Base-by-base conservation (phyloP, 2,888 invertebrate species). In the Lampropteryx suffumata region DNA sequence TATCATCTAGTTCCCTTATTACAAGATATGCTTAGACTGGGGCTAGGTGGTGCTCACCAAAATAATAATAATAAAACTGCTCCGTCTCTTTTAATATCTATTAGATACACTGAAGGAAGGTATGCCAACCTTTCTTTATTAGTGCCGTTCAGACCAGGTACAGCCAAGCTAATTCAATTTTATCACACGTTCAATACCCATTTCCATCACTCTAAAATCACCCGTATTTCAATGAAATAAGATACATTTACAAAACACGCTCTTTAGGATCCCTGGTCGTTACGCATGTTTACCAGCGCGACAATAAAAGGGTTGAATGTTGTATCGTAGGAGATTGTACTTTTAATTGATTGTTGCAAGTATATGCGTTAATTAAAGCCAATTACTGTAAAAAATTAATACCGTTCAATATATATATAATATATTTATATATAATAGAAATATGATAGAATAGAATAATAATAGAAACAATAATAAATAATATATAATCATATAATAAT, bases 271-370 rank as follows among this genome's bases (percentile, higher is more conserved):
- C 14, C 34, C 37, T 34, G 30, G 42, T 55, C 53, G 55, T 48
- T 51, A 43, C 48, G 50, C 45, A 47, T 48, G 43, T 52, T 57
- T 46, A 40, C 54, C 50, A 39, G 42, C 45, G 48, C 42, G 61
- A 55, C 55, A 59, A 50, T 59, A 61, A 61, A 59, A 57, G 55
- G 61, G 53, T 57, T 56, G 53, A 55, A 59, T 57, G 50, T 54
- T 53, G 57, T 59, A 55, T 53, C 51, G 45, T 34, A 50, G 48
- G 46, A 46, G 49, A 54, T 51, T 47, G 50, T 57, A 39, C 50
- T 53, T 59, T 57, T 57, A 57, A 59, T 59, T 55, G 59, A 61
- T 57, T 8, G 44, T 30, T 29, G 46, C 35, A 50, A 47, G 51
- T 40, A 55, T 55, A 32, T 39, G 24, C 40, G 47, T 50, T 57